Evolutionary conservation across 1,140 invertebrate genomes (phyloP).

Genomic region (Onthophagus taurus): DNA sequence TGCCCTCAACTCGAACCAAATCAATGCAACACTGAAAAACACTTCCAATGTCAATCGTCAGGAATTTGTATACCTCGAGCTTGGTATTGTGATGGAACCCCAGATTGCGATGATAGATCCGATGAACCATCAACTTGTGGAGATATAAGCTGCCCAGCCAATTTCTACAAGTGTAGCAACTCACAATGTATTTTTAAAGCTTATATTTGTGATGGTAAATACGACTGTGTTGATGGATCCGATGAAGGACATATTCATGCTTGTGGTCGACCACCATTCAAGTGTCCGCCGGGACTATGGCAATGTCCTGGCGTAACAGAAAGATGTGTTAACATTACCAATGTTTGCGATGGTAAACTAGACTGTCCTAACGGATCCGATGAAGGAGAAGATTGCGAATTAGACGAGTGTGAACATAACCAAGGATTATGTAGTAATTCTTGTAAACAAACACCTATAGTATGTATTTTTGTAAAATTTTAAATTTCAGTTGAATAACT

Average conservation of each 20-base stretch:
- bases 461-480: conserved; percentile 29
- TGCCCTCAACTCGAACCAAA: conserved; percentile 73
- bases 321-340: conserved; percentile 66
- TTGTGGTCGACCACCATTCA: conserved; percentile 63
- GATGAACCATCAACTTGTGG: conserved; percentile 85
- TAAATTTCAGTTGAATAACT: not conserved
- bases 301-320: conserved; percentile 70
- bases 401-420: conserved; percentile 62
- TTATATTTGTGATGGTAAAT: conserved; percentile 90
- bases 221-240: conserved; percentile 90
- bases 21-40: conserved; percentile 79
- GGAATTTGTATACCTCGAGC: conserved; percentile 86
- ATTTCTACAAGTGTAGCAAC: conserved; percentile 81
- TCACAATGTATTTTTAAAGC: conserved; percentile 85
- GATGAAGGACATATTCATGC: conserved; percentile 79
- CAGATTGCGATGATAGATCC: conserved; percentile 85
- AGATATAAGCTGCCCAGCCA: conserved; percentile 59
- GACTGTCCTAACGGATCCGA: conserved; percentile 89
- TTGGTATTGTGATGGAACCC: conserved; percentile 90
- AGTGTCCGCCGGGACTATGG: conserved; percentile 72
- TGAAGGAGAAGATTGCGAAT: conserved; percentile 79
- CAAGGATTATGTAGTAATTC: conserved; percentile 69
- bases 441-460: conserved; percentile 85
- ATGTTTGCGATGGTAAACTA: conserved; percentile 72
- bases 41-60: conserved; percentile 78